Evolutionary conservation across 2,888 invertebrate species (phyloP).

Genomic region (Julus scandinavius): DNA sequence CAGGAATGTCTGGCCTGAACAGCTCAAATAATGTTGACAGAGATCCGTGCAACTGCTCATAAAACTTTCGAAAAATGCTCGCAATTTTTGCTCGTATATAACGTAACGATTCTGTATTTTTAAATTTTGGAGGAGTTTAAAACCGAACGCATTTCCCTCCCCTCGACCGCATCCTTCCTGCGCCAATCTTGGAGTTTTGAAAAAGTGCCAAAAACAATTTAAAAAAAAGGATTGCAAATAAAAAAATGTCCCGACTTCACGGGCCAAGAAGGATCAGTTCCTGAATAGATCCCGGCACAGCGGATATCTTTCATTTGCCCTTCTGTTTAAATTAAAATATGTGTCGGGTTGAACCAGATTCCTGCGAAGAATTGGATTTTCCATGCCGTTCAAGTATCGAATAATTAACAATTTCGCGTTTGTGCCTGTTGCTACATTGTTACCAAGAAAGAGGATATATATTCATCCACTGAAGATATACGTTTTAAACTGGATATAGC

Average conservation of each 20-base stretch:
- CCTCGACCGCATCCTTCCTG: conserved; percentile 33
- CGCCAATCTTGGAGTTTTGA: neutral
- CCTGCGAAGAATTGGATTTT: neutral
- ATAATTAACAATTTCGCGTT: conserved; percentile 2
- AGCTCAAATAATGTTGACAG: neutral
- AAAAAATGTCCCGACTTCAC: conserved; percentile 7
- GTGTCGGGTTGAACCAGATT: neutral
- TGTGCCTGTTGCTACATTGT: neutral
- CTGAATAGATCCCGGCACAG: conserved; percentile 12
- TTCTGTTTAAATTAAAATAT: neutral
- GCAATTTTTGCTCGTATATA: neutral
- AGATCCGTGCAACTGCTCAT: neutral
- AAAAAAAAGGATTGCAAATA: neutral
- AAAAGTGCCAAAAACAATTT: conserved; percentile 16
- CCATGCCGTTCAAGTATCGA: neutral
- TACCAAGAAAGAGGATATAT: neutral
- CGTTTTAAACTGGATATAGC: neutral
- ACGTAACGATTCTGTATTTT: conserved; percentile 15
- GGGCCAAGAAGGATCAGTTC: conserved; percentile 24
- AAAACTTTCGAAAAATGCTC: neutral
- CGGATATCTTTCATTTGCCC: conserved; percentile 12
- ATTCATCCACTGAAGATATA: neutral
- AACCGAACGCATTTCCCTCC: conserved; percentile 12
- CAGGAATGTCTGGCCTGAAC: neutral
- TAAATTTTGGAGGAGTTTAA: conserved; percentile 8